Conservation (phyloP, 2,888 invertebrate species). For the Pyrrhosoma nymphula region DNA sequence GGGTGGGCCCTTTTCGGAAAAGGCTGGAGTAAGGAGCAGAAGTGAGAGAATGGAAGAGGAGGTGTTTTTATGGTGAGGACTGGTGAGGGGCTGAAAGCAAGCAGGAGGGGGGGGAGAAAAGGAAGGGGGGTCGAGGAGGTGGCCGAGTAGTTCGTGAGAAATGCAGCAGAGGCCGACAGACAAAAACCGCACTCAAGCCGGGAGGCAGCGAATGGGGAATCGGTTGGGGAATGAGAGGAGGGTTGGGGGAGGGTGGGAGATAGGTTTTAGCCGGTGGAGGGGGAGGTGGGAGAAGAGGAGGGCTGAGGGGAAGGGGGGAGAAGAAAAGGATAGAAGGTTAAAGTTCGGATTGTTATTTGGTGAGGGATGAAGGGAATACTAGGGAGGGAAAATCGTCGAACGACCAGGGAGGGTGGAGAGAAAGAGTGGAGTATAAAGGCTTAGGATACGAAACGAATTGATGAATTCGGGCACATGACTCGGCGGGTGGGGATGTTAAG, state of each 20-base stretch:
- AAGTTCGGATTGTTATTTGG: background rate
- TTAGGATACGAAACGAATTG: no score
- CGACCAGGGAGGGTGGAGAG: no score
- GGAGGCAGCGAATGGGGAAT: background rate
- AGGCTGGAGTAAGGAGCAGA: background rate
- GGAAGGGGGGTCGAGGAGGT: background rate
- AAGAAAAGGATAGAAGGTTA: background rate
- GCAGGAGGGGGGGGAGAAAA: background rate
- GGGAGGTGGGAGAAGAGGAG: no score
- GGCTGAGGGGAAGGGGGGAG: background rate
- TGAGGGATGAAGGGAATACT: no score
- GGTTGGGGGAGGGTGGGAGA: background rate
- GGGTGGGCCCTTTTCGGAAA: background rate
- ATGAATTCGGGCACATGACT: no score
- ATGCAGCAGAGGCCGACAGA: conserved; percentile 48
- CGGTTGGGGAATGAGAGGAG: background rate
- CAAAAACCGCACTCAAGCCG: conserved; percentile 44
- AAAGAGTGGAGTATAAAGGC: no score
- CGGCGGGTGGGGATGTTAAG: no score
- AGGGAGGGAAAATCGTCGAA: no score
- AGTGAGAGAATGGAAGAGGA: no score
- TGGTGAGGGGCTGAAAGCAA: background rate
- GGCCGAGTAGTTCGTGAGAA: conserved; percentile 49
- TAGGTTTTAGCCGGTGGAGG: background rate
- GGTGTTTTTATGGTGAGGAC: no score